These are phyloP conservation scores for Hystrix cristata DNA, from an alignment of 2,113 vertebrate genomes.

Conservation along the genomic window DNA sequence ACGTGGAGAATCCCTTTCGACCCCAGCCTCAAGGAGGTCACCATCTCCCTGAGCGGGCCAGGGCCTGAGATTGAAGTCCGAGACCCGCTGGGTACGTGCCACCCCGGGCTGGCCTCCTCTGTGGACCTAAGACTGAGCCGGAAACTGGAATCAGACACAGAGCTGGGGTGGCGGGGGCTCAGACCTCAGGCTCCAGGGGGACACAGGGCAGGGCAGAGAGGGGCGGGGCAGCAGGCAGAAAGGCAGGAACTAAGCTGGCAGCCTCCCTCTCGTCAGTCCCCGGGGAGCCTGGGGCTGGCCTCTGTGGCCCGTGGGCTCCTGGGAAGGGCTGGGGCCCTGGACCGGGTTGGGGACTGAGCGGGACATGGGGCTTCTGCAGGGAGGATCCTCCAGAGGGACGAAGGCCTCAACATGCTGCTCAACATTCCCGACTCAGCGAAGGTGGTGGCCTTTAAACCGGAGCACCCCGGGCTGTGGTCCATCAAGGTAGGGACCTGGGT, in stretches of 20 bases:
- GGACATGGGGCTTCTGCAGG: constrained; percentile 84
- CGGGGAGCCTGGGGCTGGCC: neutral
- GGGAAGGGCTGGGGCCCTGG: neutral
- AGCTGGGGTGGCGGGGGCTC: neutral
- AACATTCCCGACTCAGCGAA: constrained; percentile 95
- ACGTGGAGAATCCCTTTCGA: constrained; percentile 93
- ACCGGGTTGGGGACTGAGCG: neutral
- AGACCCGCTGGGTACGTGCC: constrained; percentile 91
- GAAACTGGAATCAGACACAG: neutral
- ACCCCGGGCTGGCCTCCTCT: neutral
- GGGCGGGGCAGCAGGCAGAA: neutral
- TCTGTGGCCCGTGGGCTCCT: neutral
- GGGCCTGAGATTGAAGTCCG: constrained; percentile 91
- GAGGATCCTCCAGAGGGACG: constrained; percentile 89
- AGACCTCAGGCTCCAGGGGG: neutral
- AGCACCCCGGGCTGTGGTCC: constrained; percentile 92
- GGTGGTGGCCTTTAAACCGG: constrained; percentile 94
- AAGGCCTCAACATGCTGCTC: constrained; percentile 93
- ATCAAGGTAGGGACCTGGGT: constrained; percentile 90
- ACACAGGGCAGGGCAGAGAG: neutral
- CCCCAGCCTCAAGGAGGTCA: constrained; percentile 95
- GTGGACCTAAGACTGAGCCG: neutral
- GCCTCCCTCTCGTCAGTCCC: neutral
- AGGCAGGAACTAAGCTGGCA: neutral
- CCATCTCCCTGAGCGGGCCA: constrained; percentile 95